Base-by-base conservation (phyloP, 2,888 invertebrate species). In the Podabrus alpinus region DNA sequence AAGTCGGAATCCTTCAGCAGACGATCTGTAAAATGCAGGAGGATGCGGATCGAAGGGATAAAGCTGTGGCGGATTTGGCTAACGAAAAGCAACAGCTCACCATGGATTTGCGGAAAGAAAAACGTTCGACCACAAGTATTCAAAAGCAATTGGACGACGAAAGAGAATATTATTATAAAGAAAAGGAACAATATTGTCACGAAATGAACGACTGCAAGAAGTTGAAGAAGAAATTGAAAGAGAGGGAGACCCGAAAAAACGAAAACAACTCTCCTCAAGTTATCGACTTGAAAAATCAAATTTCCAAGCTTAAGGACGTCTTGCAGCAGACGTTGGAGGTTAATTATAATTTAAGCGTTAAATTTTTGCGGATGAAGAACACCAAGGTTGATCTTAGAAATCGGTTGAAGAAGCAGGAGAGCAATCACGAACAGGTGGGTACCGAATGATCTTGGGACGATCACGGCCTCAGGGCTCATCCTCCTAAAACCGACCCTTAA, bases 71-170 rank as follows among this genome's bases (percentile, higher is more conserved):
- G n/a, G 87, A 86, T 67, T 79, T 89, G 72, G 87, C 87, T 15
- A 85, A 88, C 62, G 90, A 90, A 79, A 90, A 90, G 80, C 89
- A 90, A 80, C 89, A 88, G 81, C 79, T 90, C 19, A 84, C 86
- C 11, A 79, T 86, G 13, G 89, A 90, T 81, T 82, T 90, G 59
- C 87, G 89, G 79, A 88, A 87, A 79, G 75, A 88, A 66, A 88
- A 88, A 81, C 85, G 89, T 80, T 88, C 87, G 9, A 89, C 88
- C 75, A 86, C 85, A 78, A 88, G 86, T 80, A 81, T 91, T 74
- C 86, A 88, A 78, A 88, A 90, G 84, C 90, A 91, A 83, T 83
- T 91, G 77, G 87, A 89, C 76, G 89, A 90, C 78, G 90, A 91
- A 84, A 87, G 90, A 82, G 87, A 87, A 74, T 89, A 88, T 81